Conservation (phyloP, 2,797 vertebrate genomes). For the Anguilla megastoma region DNA sequence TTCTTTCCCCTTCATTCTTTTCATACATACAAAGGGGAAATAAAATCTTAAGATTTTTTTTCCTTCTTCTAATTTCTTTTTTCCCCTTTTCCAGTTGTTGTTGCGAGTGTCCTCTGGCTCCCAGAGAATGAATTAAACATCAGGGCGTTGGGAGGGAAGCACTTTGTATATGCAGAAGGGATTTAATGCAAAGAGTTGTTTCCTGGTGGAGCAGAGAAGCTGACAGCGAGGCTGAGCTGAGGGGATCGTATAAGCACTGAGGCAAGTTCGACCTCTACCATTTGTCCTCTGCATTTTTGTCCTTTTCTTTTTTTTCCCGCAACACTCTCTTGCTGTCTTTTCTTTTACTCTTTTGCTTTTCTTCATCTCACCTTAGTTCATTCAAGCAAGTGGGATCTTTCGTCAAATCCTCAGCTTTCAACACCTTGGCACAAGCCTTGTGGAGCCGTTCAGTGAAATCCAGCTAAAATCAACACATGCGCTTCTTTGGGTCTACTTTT, state of each 20-base stretch:
- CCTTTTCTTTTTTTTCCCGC: conserved; percentile 32
- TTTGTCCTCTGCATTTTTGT: conserved; percentile 47
- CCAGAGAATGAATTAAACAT: conserved; percentile 67
- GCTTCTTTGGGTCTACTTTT: conserved; percentile 17
- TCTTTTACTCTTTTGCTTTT: conserved; percentile 25
- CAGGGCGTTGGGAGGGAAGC: conserved; percentile 45
- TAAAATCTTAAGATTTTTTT: conserved; percentile 47
- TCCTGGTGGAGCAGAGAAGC: conserved; percentile 35
- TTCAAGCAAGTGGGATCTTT: conserved; percentile 5
- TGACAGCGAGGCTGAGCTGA: conserved; percentile 39
- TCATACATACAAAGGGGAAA: conserved; percentile 44
- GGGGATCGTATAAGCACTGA: conserved; percentile 43
- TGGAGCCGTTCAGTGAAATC: conserved; percentile 19
- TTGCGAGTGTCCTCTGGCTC: conserved; percentile 52
- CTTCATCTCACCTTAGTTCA: conserved; percentile 19
- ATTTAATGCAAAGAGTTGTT: conserved; percentile 48
- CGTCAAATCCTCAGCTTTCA: conserved; percentile 30
- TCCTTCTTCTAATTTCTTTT: conserved; percentile 23
- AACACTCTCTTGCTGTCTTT: conserved; percentile 27
- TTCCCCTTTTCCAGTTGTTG: conserved; percentile 55
- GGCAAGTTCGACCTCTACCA: conserved; percentile 47
- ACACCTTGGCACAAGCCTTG: conserved; percentile 9
- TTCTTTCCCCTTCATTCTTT: conserved; percentile 34
- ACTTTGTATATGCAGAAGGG: conserved; percentile 52
- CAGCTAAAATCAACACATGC: conserved; percentile 25